phyloP scores from a whole-genome alignment of 2,797 vertebrate species.

The Leptoclinus maculatus region DNA sequence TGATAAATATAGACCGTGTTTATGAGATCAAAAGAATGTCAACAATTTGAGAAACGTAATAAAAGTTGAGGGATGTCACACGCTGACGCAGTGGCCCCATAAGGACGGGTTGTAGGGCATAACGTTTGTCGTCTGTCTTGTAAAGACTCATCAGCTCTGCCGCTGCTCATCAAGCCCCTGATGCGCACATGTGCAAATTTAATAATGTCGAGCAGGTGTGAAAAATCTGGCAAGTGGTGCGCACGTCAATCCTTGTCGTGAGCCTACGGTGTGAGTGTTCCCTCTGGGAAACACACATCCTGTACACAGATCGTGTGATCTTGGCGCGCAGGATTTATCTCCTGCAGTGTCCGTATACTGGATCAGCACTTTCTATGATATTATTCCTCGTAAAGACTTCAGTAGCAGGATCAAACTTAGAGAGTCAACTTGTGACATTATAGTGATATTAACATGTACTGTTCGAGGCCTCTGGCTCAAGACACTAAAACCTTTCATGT shows the following conservation, averaged over 20 bases:
- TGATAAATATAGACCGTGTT: conserved; percentile 3
- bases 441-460: conserved; percentile 9
- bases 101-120: conserved; percentile 39
- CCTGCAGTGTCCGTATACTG: conserved; percentile 7
- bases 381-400: conserved; percentile 2
- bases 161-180: conserved; percentile 42
- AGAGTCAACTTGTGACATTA: conserved; percentile 20
- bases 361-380: background rate
- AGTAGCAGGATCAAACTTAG: conserved; percentile 8
- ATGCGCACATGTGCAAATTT: conserved; percentile 24
- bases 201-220: conserved; percentile 33
- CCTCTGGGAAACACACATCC: background rate
- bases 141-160: conserved; percentile 51
- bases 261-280: background rate
- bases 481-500: conserved; percentile 22
- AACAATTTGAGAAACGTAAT: conserved; percentile 13
- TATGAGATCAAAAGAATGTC: conserved; percentile 30
- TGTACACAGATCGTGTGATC: background rate
- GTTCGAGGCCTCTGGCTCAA: background rate
- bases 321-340: background rate
- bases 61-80: conserved; percentile 29
- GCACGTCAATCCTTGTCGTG: background rate
- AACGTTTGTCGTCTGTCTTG: conserved; percentile 38
- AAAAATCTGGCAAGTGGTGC: background rate
- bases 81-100: conserved; percentile 37